Evolutionary conservation across 2,888 invertebrate species (phyloP), one percentile per base, ranked within the genome.

Genomic region (Cephus nigrinus): DNA sequence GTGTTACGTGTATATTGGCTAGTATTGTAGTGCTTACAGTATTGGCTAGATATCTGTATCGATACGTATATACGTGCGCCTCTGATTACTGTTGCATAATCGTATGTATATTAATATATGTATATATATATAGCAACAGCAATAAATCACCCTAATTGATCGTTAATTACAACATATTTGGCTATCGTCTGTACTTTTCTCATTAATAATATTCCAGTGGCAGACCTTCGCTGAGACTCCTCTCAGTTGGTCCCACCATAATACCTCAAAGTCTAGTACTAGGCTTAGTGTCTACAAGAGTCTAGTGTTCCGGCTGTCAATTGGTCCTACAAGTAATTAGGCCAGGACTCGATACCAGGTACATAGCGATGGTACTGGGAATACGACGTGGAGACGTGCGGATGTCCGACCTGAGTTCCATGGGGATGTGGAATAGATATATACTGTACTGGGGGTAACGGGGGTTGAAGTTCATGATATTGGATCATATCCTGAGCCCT

Each of bases 291-390:
- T 23, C 23, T 23, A 55, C 55, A 55, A 55, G 55, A 55, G 55
- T 23, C 55, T 55, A 55, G 55, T 23, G 23, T 55, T 55, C 55
- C 5, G 55, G 55, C 23, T 55, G 55, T 55, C 1, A 4, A 23
- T 23, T 55, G 35, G 11, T 76, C 73, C 76, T 76, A 82, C 77
- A 81, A 79, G 68, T 83, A 83, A 76, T 83, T 84, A 11, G 84
- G 72, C 89, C 91, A 90, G 36, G 86, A 79, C 40, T 90, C 90
- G 80, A 89, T 88, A 31, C 87, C 87, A 73, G 91, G 83, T 73
- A 90, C 84, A 75, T 88, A 92, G 90, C 93, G 90, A 69, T 91
- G 91, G 79, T 91, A 90, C 81, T 93, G 93, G 35, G 87, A 81
- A 82, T 90, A 90, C 23, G 84, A 86, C 33, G 85, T 77, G 77